phyloP scores from a whole-genome alignment of 2,888 invertebrate genomes.

The Eulithis prunata region DNA sequence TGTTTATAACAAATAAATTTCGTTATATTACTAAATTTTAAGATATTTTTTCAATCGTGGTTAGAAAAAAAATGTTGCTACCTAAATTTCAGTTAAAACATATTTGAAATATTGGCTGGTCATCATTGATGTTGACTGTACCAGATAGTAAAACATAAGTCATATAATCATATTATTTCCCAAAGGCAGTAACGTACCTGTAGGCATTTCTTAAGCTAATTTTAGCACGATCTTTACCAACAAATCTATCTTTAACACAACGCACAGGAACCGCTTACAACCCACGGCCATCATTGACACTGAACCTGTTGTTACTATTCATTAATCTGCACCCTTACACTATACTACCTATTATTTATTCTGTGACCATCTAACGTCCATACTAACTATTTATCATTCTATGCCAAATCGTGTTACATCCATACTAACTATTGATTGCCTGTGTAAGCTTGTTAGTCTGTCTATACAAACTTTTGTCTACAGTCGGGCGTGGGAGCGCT shows the following conservation, averaged over 20 bases:
- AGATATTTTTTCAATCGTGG: too few species aligned
- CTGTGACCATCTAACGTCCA: neutral
- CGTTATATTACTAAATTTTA: too few species aligned
- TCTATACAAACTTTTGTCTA: constrained; percentile 19
- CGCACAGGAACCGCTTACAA: constrained; percentile 6
- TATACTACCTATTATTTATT: neutral
- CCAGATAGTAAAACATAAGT: too few species aligned
- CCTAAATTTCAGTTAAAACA: too few species aligned
- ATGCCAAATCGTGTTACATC: neutral
- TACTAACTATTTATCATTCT: neutral
- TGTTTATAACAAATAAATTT: too few species aligned
- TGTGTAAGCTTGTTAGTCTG: neutral
- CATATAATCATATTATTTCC: too few species aligned
- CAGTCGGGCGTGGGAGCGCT: constrained; percentile 40
- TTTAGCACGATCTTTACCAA: neutral
- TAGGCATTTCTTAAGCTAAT: neutral
- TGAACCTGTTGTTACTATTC: constrained; percentile 27
- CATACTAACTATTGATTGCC: constrained; percentile 13
- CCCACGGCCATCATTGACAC: constrained; percentile 8
- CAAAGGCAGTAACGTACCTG: too few species aligned
- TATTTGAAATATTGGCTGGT: too few species aligned
- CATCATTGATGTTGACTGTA: too few species aligned
- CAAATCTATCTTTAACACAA: neutral
- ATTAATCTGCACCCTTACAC: constrained; percentile 4
- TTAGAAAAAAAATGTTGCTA: too few species aligned